phyloP scores from a whole-genome alignment of 2,797 vertebrate genomes.

The Siniperca scherzeri region DNA sequence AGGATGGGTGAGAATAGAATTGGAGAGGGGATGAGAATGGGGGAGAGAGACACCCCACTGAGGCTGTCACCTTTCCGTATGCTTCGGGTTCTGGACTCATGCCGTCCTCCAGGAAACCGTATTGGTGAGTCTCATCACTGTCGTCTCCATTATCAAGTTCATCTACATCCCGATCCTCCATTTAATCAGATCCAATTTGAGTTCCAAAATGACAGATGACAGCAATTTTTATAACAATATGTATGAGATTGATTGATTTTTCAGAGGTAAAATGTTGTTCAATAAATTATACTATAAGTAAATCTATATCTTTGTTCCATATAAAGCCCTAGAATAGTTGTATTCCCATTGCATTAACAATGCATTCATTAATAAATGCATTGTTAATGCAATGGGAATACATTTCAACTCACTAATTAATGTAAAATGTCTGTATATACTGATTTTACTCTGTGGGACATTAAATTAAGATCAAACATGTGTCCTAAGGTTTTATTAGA shows the following conservation, averaged over 20 bases:
- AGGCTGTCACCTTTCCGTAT: conserved; percentile 85
- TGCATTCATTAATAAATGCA: no score
- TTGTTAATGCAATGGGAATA: no score
- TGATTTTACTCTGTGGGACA: background rate
- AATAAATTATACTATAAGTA: background rate
- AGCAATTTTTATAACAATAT: background rate
- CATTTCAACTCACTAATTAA: no score
- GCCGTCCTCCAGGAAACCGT: conserved; percentile 79
- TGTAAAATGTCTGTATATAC: background rate
- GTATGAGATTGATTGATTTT: background rate
- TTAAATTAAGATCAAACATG: conserved; percentile 7
- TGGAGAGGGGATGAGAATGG: conserved; percentile 70
- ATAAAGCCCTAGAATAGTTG: background rate
- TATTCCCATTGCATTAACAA: background rate
- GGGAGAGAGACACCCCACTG: conserved; percentile 76
- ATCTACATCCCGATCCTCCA: background rate
- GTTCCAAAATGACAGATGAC: background rate
- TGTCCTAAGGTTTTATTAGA: conserved; percentile 21
- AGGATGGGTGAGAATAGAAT: conserved; percentile 63
- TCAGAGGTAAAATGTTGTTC: background rate
- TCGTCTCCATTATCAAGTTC: conserved; percentile 8
- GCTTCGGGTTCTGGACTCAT: conserved; percentile 84
- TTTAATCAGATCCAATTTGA: background rate
- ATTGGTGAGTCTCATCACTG: conserved; percentile 80
- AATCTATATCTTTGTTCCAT: background rate